Percentiles rank a stretch among this genome's conserved stretches.
Conservation (phyloP, 2,113 vertebrate species). For the Melanerpes aurifrons region DNA sequence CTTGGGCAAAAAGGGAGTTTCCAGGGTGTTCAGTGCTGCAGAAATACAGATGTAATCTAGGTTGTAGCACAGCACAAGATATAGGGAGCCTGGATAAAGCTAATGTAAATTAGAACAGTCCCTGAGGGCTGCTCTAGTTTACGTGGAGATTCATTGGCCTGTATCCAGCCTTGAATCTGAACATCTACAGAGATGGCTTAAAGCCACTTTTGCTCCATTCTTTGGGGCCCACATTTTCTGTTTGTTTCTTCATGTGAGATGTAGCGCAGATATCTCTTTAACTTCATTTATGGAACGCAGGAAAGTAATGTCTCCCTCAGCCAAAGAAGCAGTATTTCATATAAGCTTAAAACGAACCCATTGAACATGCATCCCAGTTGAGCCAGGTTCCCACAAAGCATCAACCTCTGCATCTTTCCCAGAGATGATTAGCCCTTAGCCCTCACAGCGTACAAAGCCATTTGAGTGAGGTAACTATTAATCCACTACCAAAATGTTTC, state of each 20-base stretch:
- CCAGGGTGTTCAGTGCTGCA: conserved; percentile 32
- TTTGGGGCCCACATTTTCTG: not conserved
- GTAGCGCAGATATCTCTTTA: not conserved
- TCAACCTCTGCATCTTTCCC: not conserved
- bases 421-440: not conserved
- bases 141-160: not conserved
- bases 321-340: not conserved
- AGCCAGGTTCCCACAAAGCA: not conserved
- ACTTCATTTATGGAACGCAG: not conserved
- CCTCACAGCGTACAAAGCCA: not conserved
- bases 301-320: not conserved
- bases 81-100: conserved; percentile 20
- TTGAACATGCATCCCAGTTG: not conserved
- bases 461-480: not conserved
- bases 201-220: not conserved
- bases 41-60: conserved; percentile 42
- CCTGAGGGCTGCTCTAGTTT: conserved; percentile 50
- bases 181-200: not conserved
- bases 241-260: not conserved
- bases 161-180: conserved; percentile 13
- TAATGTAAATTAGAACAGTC: conserved; percentile 50
- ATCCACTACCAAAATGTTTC: not conserved
- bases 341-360: not conserved
- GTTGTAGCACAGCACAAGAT: conserved; percentile 16
- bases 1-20: conserved; percentile 50